Evolutionary conservation across 2,888 invertebrate species (phyloP), one percentile per base, ranked within the genome.

Genomic region (Ectropis crepuscularia): DNA sequence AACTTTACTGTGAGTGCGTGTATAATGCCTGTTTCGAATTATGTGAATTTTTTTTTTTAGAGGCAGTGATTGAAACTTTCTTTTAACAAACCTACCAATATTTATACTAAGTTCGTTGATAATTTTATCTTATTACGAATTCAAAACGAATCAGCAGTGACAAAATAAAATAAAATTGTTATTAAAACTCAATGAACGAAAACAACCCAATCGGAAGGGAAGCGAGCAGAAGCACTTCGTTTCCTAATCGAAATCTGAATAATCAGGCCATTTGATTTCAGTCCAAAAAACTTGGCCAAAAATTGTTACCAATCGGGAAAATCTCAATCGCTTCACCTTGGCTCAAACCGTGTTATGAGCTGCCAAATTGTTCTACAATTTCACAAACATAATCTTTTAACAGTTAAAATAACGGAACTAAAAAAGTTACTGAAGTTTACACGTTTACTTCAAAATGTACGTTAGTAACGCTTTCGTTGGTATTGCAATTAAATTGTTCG

Each of bases 271-370:
- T 62, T 62, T 57, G 57, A 62, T 57, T 62, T 57, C 48, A 41
- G 53, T 62, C 53, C 57, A 62, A 62, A 61, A 53, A 57, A 62
- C 53, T 57, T 43, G 42, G 57, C 57, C 43, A 57, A 62, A 57
- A 57, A 47, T 53, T 51, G 45, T 57, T 42, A 57, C 48, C 53
- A 47, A 53, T 47, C 46, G 55, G 36, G 10, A 47, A 47, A 37
- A 62, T 53, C 57, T 62, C 51, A 12, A 62, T 62, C 38, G 62
- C 53, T 57, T 62, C 48, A 62, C 62, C 57, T 62, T 57, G 62
- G 57, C 62, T 53, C 57, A 53, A 48, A 43, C 48, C 47, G 53
- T 53, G 62, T 53, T 57, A 57, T 48, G 57, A 53, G 57, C 53
- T 62, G 62, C 62, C 62, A 62, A 62, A 62, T 53, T 57, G 57